Percentiles rank a stretch among this genome's conserved stretches.
Conservation (phyloP, 2,888 invertebrate genomes). For the Aradus depressus region DNA sequence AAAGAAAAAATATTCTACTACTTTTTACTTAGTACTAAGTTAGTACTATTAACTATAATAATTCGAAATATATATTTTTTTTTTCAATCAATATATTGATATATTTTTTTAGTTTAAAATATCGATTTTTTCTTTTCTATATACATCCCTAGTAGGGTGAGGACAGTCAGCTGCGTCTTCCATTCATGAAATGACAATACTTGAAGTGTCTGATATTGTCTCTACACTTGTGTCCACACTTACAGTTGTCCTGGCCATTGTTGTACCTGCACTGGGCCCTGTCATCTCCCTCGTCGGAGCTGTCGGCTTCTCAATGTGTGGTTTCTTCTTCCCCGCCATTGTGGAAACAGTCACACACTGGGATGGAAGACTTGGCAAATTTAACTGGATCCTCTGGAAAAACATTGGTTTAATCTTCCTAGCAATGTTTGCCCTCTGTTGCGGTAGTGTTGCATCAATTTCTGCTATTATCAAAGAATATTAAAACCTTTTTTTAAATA, state of each 20-base stretch:
- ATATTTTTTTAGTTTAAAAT: not conserved
- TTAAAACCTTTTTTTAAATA: too few species aligned
- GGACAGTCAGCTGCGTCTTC: too few species aligned
- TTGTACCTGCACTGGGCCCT: conserved; percentile 70
- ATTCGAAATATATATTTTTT: too few species aligned
- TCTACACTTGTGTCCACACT: conserved; percentile 26
- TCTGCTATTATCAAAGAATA: conserved; percentile 34
- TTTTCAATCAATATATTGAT: not conserved
- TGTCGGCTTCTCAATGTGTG: conserved; percentile 54
- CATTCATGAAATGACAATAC: too few species aligned
- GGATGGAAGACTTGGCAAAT: conserved; percentile 39
- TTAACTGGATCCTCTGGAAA: conserved; percentile 56
- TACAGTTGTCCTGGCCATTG: conserved; percentile 60
- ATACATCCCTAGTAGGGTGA: too few species aligned
- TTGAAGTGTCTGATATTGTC: too few species aligned
- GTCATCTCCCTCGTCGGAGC: conserved; percentile 85
- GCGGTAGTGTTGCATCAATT: conserved; percentile 45
- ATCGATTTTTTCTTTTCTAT: not conserved
- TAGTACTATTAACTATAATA: too few species aligned
- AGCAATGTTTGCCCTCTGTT: conserved; percentile 53
- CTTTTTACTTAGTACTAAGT: too few species aligned
- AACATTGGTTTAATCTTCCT: conserved; percentile 50
- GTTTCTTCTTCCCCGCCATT: conserved; percentile 61
- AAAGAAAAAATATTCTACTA: too few species aligned
- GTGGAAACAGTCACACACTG: conserved; percentile 49